phyloP scores from a whole-genome alignment of 2,888 invertebrate genomes.

The Tachina fera region DNA sequence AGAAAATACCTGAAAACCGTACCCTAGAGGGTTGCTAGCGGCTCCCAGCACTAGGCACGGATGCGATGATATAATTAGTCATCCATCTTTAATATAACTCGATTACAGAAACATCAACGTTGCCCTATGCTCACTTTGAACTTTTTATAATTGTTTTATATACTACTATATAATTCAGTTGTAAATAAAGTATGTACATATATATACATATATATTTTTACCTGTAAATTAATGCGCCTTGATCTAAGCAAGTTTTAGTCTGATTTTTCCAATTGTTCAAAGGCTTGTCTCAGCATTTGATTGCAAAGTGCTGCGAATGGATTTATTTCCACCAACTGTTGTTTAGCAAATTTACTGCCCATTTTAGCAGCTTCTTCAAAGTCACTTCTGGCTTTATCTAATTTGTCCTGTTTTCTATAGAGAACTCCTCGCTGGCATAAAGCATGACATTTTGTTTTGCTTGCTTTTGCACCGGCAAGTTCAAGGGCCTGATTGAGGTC shows the following conservation, averaged over 20 bases:
- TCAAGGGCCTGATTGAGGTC: slow-evolving; percentile 90
- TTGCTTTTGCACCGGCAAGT: slow-evolving; percentile 84
- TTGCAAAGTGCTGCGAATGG: slow-evolving; percentile 98
- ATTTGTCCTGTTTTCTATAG: slow-evolving; percentile 87
- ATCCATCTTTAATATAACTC: too few species aligned
- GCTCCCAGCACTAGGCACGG: too few species aligned
- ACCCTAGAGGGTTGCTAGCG: too few species aligned
- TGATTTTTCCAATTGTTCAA: slow-evolving; percentile 83
- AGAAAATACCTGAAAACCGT: too few species aligned
- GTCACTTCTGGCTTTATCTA: slow-evolving; percentile 88
- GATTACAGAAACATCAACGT: too few species aligned
- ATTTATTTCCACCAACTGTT: slow-evolving; percentile 93
- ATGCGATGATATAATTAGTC: too few species aligned
- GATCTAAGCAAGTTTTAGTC: not conserved
- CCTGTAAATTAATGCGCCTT: too few species aligned
- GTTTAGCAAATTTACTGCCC: slow-evolving; percentile 94
- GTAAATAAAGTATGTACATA: too few species aligned
- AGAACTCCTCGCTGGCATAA: slow-evolving; percentile 93
- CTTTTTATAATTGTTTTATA: too few species aligned
- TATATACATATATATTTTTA: not conserved
- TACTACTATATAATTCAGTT: too few species aligned
- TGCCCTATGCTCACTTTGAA: too few species aligned
- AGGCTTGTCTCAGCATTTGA: slow-evolving; percentile 93
- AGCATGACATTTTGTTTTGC: slow-evolving; percentile 89
- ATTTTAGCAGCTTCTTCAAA: slow-evolving; percentile 91